Conservation (phyloP, 2,113 vertebrate genomes). For the Calidris pygmaea region DNA sequence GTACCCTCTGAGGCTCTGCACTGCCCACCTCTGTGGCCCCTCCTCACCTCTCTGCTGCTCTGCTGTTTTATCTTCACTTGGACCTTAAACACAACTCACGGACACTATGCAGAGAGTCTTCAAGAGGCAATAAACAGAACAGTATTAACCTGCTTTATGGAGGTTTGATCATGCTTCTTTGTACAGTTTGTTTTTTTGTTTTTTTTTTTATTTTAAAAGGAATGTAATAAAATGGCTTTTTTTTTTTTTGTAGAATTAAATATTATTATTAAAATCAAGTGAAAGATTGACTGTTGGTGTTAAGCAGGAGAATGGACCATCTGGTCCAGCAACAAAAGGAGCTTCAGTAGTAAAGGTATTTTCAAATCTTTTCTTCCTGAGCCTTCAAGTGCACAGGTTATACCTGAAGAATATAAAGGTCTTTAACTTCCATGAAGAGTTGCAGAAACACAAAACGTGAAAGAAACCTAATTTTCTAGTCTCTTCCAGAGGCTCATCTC, state of each 20-base stretch:
- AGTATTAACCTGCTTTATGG: conserved; percentile 76
- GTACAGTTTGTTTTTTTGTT: conserved; percentile 69
- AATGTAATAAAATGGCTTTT: conserved; percentile 76
- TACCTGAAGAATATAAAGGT: neutral
- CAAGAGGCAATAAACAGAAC: conserved; percentile 79
- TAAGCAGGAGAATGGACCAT: conserved; percentile 48
- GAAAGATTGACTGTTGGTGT: conserved; percentile 76
- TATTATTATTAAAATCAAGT: conserved; percentile 77
- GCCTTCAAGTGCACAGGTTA: neutral
- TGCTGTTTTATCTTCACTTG: conserved; percentile 73
- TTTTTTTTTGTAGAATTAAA: conserved; percentile 76
- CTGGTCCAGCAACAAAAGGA: conserved; percentile 41
- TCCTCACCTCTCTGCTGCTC: conserved; percentile 73
- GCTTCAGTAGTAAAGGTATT: conserved; percentile 38
- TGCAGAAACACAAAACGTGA: neutral
- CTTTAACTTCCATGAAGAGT: neutral
- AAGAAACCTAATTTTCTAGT: neutral
- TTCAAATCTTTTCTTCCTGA: neutral
- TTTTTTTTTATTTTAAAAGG: conserved; percentile 62
- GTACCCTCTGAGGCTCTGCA: conserved; percentile 72
- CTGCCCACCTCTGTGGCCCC: conserved; percentile 69
- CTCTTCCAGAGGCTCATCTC: neutral
- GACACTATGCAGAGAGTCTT: conserved; percentile 77
- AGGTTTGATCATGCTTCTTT: conserved; percentile 79
- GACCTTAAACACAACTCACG: conserved; percentile 73